These are phyloP conservation scores for Crossaster papposus DNA, from an alignment of 53 echinoderm and acorn worm species.

Conservation along the genomic window DNA sequence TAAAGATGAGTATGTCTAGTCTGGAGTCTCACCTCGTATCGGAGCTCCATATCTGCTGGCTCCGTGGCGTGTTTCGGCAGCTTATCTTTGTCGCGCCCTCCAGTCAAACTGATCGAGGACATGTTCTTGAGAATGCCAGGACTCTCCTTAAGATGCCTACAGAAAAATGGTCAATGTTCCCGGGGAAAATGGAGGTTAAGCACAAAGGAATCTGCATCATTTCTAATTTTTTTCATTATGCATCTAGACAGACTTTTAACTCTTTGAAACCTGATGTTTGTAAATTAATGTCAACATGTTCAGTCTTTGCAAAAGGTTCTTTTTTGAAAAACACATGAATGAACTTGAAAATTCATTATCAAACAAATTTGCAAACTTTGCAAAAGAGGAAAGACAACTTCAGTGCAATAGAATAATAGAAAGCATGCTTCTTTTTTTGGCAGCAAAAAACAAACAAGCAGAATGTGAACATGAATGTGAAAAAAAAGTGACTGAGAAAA, in stretches of 20 bases:
- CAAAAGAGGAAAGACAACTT: background rate
- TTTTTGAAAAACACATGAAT: background rate
- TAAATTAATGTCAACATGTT: background rate
- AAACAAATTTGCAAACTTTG: background rate
- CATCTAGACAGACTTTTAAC: background rate
- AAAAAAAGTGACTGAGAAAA: background rate
- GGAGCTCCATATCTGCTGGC: constrained; percentile 37
- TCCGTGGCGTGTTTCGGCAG: constrained; percentile 51
- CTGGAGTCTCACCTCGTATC: constrained; percentile 2
- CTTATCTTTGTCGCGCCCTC: constrained; percentile 42
- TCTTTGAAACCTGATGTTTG: background rate
- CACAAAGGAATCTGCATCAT: background rate
- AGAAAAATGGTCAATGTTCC: background rate
- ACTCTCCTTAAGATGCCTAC: constrained; percentile 46
- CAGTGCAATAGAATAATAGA: background rate
- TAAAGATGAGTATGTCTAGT: too few relatives aligned
- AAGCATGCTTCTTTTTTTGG: background rate
- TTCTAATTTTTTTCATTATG: background rate
- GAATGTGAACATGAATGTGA: background rate
- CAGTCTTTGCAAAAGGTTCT: background rate
- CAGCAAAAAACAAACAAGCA: background rate
- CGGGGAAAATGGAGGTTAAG: background rate
- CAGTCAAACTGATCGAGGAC: constrained; percentile 63
- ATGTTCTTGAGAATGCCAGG: constrained; percentile 70
- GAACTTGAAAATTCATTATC: background rate